phyloP scores from a whole-genome alignment of 2,113 vertebrate genomes.

The Equus przewalskii region DNA sequence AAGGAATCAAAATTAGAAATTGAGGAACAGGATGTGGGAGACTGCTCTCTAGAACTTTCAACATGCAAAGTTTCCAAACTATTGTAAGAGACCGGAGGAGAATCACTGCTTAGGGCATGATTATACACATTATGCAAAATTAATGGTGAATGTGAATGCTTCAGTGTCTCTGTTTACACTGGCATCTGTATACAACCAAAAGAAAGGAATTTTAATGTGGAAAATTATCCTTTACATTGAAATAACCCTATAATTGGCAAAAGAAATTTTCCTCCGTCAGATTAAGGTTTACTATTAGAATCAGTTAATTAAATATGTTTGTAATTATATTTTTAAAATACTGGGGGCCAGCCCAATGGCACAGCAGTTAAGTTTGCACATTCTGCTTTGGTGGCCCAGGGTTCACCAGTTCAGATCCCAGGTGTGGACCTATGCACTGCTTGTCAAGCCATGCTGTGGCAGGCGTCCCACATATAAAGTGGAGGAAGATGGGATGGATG shows the following conservation, averaged over 20 bases:
- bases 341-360: no score
- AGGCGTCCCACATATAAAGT: no score
- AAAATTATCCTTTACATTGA: not conserved
- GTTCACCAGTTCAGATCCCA: no score
- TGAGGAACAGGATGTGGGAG: not conserved
- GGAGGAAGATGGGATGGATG: no score
- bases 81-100: not conserved
- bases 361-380: no score
- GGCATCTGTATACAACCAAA: not conserved
- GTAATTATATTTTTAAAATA: not conserved
- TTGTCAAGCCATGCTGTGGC: no score
- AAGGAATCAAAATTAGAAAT: not conserved
- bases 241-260: not conserved
- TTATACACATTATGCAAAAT: not conserved
- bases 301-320: slow-evolving; percentile 17
- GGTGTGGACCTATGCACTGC: no score
- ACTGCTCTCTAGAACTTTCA: not conserved
- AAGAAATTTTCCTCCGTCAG: not conserved
- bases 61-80: not conserved
- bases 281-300: not conserved
- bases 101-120: not conserved
- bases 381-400: no score
- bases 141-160: not conserved
- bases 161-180: not conserved
- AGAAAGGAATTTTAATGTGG: not conserved